phyloP scores from a whole-genome alignment of 2,888 invertebrate genomes.

The Pilophorus perplexus region DNA sequence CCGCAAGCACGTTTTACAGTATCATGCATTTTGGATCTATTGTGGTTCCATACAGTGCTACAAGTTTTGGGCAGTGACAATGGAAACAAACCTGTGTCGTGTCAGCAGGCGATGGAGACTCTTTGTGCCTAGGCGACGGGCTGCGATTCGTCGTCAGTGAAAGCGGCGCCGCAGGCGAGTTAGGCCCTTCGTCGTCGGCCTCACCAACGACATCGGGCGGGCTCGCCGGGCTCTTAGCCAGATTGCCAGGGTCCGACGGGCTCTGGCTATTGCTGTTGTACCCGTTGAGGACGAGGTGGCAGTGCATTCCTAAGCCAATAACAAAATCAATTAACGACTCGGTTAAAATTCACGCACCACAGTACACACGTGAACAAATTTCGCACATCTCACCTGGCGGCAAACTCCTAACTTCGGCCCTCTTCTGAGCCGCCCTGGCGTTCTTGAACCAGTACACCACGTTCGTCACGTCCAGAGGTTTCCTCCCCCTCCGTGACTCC shows the following conservation, averaged over 20 bases:
- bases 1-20: no score
- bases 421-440: conserved; percentile 90
- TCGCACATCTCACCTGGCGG: conserved; percentile 54
- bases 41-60: no score
- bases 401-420: conserved; percentile 67
- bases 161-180: conserved; percentile 26
- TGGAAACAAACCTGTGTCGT: conserved; percentile 25
- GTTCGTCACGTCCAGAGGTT: conserved; percentile 92
- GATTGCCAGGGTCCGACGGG: conserved; percentile 62
- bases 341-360: background rate
- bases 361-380: background rate
- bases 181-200: conserved; percentile 20
- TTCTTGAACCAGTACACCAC: conserved; percentile 98
- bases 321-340: background rate
- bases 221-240: conserved; percentile 52
- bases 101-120: conserved; percentile 33
- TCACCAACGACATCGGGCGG: conserved; percentile 53
- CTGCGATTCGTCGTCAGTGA: conserved; percentile 36
- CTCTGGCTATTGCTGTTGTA: conserved; percentile 65
- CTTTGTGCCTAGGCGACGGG: conserved; percentile 18
- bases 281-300: conserved; percentile 57
- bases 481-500: conserved; percentile 87
- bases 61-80: no score
- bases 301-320: conserved; percentile 37
- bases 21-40: no score